Evolutionary conservation across 2,888 invertebrate species (phyloP).

Genomic region (Pandemis heparana): DNA sequence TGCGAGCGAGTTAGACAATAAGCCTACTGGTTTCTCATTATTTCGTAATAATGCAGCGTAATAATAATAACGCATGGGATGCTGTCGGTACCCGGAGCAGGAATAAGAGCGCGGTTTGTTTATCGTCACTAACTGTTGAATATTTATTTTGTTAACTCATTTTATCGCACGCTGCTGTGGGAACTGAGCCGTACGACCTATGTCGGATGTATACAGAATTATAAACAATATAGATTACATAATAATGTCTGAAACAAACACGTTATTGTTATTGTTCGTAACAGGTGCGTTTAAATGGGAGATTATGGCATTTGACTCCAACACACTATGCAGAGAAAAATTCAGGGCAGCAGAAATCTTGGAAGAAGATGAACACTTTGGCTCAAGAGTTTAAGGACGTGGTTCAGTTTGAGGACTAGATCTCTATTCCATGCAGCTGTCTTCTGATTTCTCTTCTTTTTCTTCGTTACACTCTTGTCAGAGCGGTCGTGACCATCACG

Average conservation of each 20-base stretch:
- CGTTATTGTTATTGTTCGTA: slow-evolving; percentile 29
- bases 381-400: no score
- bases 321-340: no score
- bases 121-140: slow-evolving; percentile 78
- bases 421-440: no score
- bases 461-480: no score
- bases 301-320: slow-evolving; percentile 1
- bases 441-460: no score
- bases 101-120: slow-evolving; percentile 76
- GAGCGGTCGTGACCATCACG: no score
- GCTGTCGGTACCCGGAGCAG: slow-evolving; percentile 57
- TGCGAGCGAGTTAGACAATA: no score
- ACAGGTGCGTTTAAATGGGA: background rate
- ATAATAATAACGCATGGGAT: slow-evolving; percentile 43
- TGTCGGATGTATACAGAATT: slow-evolving; percentile 59
- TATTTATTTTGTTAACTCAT: slow-evolving; percentile 82
- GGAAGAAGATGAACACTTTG: no score
- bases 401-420: no score
- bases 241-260: slow-evolving; percentile 45
- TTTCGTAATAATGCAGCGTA: background rate
- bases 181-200: slow-evolving; percentile 60
- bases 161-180: slow-evolving; percentile 79
- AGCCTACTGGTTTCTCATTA: no score
- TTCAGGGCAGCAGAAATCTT: no score
- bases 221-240: slow-evolving; percentile 58